Percentiles rank a stretch among this genome's conserved stretches.
Evolutionary conservation across 2,888 invertebrate genomes (phyloP).

Genomic region (Pseudolycoriella hygida): DNA sequence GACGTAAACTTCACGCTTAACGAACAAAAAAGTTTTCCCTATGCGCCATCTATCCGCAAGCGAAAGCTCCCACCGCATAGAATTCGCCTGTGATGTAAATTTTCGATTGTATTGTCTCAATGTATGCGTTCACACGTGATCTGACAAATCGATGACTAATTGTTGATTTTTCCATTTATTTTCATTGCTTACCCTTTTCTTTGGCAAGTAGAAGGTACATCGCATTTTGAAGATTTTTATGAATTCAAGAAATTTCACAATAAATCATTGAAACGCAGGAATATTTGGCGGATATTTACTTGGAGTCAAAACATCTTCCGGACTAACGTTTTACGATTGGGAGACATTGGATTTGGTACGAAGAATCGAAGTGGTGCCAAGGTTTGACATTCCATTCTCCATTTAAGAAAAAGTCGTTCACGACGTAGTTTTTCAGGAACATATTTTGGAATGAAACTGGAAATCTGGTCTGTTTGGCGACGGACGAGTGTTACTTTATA

Average conservation of each 20-base stretch:
- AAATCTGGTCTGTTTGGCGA: constrained; percentile 80
- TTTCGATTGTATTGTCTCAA: too few relatives aligned
- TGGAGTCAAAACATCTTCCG: constrained; percentile 82
- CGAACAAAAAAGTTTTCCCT: too few relatives aligned
- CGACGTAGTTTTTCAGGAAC: constrained; percentile 31
- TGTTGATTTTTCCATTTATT: constrained; percentile 2
- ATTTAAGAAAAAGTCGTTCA: background rate
- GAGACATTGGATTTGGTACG: constrained; percentile 80
- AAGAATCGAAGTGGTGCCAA: constrained; percentile 90
- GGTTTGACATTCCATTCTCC: constrained; percentile 12
- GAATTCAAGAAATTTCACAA: background rate
- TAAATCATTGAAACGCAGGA: constrained; percentile 29
- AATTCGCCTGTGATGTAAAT: too few relatives aligned
- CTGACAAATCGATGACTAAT: background rate
- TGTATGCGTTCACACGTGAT: background rate
- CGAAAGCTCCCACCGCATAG: too few relatives aligned
- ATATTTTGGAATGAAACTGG: constrained; percentile 97
- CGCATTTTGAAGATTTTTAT: background rate
- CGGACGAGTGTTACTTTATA: constrained; percentile 90
- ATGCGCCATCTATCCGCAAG: too few relatives aligned
- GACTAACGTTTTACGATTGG: constrained; percentile 95
- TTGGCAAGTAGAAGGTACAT: constrained; percentile 7
- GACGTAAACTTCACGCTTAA: too few relatives aligned
- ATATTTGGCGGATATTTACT: constrained; percentile 84
- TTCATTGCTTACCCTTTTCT: constrained; percentile 1